phyloP scores from a whole-genome alignment of 1,140 invertebrate genomes.

The Lasaia peninsularis region DNA sequence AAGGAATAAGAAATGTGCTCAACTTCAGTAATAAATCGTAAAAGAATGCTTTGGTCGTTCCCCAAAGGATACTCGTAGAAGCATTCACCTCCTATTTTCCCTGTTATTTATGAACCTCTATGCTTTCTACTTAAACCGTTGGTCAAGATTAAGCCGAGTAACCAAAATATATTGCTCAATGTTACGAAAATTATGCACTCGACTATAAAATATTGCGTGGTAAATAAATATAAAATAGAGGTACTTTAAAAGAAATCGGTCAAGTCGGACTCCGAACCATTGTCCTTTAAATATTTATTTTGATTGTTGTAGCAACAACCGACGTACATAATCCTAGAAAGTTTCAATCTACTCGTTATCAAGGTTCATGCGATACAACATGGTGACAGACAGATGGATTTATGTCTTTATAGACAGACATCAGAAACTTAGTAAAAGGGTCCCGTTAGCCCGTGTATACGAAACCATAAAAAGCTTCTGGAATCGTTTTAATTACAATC shows the following conservation, averaged over 20 bases:
- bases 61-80: conserved; percentile 74
- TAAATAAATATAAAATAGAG: conserved; percentile 6
- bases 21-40: conserved; percentile 75
- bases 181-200: conserved; percentile 65
- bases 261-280: too few species aligned
- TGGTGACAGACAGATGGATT: too few species aligned
- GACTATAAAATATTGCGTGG: conserved; percentile 25
- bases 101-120: conserved; percentile 70
- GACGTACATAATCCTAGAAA: too few species aligned
- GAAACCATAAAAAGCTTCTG: too few species aligned
- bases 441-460: too few species aligned
- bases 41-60: conserved; percentile 74
- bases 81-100: conserved; percentile 74
- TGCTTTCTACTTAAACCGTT: conserved; percentile 68
- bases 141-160: conserved; percentile 66
- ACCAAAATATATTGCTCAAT: conserved; percentile 59
- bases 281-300: too few species aligned
- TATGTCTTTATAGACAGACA: too few species aligned
- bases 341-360: too few species aligned
- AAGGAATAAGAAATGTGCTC: conserved; percentile 73
- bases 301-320: too few species aligned
- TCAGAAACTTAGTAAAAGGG: too few species aligned
- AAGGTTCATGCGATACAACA: too few species aligned
- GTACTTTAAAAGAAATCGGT: conserved; percentile 1
- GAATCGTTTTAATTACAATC: too few species aligned